A percentile compares a stretch with the other conserved stretches of the same genome.
These are phyloP conservation scores for Macrotus californicus DNA, from an alignment of 2,113 vertebrate species.

Conservation along the genomic window DNA sequence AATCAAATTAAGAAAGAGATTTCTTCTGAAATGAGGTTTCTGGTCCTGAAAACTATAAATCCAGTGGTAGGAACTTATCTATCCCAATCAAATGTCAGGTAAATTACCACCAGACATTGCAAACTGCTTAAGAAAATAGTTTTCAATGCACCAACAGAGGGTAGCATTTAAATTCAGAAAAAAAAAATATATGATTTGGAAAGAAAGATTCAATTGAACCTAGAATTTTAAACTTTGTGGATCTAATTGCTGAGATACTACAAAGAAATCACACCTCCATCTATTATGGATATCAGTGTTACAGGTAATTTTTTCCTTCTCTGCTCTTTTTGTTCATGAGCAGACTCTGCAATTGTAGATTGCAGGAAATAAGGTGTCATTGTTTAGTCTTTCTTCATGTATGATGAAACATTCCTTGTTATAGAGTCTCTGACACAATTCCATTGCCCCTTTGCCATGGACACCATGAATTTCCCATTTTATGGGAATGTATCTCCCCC, in stretches of 20 bases:
- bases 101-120: conserved; percentile 43
- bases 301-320: background rate
- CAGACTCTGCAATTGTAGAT: background rate
- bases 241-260: conserved; percentile 9
- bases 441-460: background rate
- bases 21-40: conserved; percentile 52
- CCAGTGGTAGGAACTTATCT: conserved; percentile 40
- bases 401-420: background rate
- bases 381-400: background rate
- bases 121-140: conserved; percentile 36
- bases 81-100: conserved; percentile 12
- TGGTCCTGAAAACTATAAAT: conserved; percentile 62
- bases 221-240: background rate
- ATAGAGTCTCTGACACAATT: background rate
- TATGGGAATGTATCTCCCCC: background rate
- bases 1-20: conserved; percentile 69
- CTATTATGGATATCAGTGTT: background rate
- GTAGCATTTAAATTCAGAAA: background rate
- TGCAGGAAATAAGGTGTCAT: background rate
- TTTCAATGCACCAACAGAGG: conserved; percentile 6
- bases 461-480: background rate
- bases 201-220: background rate
- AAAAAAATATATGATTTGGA: background rate
- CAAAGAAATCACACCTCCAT: background rate
- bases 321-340: background rate